These are phyloP conservation scores for Dipodomys merriami DNA, from an alignment of 2,113 vertebrate genomes.

Conservation along the genomic window DNA sequence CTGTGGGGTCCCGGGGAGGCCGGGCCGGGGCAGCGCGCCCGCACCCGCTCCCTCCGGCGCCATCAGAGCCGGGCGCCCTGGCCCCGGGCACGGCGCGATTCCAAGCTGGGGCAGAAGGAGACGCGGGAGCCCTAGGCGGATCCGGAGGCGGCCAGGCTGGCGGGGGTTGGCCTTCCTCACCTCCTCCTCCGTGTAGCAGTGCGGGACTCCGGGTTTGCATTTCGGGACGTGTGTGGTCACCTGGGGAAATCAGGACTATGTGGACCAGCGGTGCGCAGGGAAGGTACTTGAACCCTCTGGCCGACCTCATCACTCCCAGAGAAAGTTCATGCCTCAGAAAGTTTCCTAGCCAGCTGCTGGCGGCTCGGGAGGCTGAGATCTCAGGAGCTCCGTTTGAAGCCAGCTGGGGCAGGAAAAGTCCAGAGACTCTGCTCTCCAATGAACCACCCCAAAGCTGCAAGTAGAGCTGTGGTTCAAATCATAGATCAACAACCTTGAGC, in stretches of 20 bases:
- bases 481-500: too few species aligned
- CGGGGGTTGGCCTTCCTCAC: background rate
- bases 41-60: background rate
- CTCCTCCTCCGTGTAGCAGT: background rate
- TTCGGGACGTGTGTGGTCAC: background rate
- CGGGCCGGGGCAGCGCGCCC: background rate
- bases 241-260: background rate
- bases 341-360: background rate
- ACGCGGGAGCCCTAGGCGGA: background rate
- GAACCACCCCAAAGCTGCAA: too few species aligned
- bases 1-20: slow-evolving; percentile 51
- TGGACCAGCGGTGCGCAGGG: background rate
- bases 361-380: too few species aligned
- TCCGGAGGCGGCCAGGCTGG: too few species aligned
- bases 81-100: background rate
- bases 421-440: too few species aligned
- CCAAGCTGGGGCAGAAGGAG: background rate
- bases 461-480: too few species aligned
- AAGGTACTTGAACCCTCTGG: background rate
- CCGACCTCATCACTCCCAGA: background rate
- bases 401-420: too few species aligned
- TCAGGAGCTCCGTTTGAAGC: too few species aligned
- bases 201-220: background rate
- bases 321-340: background rate
- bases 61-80: background rate